A percentile compares a stretch with the other conserved stretches of the same genome.
phyloP scores from a whole-genome alignment of 1,140 invertebrate species.

The Pygmarrhopalites habei region DNA sequence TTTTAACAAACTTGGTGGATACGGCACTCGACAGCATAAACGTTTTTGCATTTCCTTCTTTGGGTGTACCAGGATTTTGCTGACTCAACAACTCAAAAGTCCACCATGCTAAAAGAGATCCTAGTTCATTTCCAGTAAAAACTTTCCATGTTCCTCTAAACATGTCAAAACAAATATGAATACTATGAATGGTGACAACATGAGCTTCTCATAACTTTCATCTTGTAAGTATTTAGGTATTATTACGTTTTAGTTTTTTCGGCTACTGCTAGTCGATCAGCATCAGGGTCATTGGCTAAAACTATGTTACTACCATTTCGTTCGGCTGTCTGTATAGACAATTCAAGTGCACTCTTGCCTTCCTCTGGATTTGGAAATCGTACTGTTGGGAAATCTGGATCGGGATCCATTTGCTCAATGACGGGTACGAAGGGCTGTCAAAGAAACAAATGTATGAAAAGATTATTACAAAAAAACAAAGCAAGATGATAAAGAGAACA shows the following conservation, averaged over 20 bases:
- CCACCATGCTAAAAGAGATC: slow-evolving; percentile 95
- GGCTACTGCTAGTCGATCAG: slow-evolving; percentile 89
- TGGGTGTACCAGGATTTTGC: slow-evolving; percentile 37
- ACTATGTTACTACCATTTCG: slow-evolving; percentile 63
- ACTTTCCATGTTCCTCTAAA: slow-evolving; percentile 74
- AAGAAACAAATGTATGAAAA: too few relatives aligned
- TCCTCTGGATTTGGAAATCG: slow-evolving; percentile 98
- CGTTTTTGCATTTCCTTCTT: background rate
- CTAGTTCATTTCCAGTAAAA: slow-evolving; percentile 94
- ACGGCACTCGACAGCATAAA: slow-evolving; percentile 88
- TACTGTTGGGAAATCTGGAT: slow-evolving; percentile 96
- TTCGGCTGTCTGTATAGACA: slow-evolving; percentile 79
- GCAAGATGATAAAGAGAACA: too few relatives aligned
- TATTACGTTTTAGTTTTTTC: slow-evolving; percentile 53
- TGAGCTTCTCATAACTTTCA: too few relatives aligned
- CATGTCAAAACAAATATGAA: too few relatives aligned
- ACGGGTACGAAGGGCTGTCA: slow-evolving; percentile 72
- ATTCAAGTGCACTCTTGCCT: slow-evolving; percentile 74
- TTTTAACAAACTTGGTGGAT: slow-evolving; percentile 88
- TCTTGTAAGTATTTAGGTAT: slow-evolving; percentile 1
- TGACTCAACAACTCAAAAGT: slow-evolving; percentile 43
- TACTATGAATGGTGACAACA: too few relatives aligned
- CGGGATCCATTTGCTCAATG: slow-evolving; percentile 72
- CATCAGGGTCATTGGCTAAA: slow-evolving; percentile 97
- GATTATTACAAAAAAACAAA: background rate